Conservation (phyloP, 2,888 invertebrate genomes). For the Eupithecia abbreviata region DNA sequence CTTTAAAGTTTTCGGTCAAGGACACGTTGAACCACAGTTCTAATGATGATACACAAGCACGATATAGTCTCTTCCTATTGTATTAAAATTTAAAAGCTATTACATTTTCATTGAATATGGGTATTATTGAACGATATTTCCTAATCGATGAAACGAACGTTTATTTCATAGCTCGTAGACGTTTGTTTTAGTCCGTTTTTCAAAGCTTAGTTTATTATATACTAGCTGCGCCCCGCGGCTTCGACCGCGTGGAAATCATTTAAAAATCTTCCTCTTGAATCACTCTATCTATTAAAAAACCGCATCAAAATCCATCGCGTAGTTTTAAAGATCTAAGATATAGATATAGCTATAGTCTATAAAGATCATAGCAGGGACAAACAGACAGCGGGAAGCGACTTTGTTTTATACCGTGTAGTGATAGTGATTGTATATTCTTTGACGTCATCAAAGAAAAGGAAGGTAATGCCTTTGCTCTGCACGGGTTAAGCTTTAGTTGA, state of each 20-base stretch:
- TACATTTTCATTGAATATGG: not conserved
- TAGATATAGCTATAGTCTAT: too few species aligned
- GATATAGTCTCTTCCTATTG: not conserved
- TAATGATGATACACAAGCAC: not conserved
- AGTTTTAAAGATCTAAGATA: too few species aligned
- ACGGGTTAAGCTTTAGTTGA: not conserved
- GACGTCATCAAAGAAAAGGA: not conserved
- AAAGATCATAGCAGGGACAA: too few species aligned
- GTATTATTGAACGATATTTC: not conserved
- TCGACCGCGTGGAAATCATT: too few species aligned
- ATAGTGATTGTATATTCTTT: not conserved
- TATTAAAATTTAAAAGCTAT: not conserved
- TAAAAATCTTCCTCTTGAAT: too few species aligned
- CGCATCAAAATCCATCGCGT: too few species aligned
- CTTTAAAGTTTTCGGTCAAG: conserved; percentile 15
- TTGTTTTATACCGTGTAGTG: too few species aligned
- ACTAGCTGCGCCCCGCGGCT: too few species aligned
- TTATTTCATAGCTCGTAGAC: not conserved
- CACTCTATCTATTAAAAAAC: too few species aligned
- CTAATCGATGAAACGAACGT: not conserved
- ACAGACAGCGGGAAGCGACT: too few species aligned
- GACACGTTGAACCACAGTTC: not conserved
- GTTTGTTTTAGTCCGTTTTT: not conserved
- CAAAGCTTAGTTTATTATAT: not conserved
- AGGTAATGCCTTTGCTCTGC: not conserved